Base-by-base conservation (phyloP, 1,140 invertebrate genomes). In the Anastrepha ludens region DNA sequence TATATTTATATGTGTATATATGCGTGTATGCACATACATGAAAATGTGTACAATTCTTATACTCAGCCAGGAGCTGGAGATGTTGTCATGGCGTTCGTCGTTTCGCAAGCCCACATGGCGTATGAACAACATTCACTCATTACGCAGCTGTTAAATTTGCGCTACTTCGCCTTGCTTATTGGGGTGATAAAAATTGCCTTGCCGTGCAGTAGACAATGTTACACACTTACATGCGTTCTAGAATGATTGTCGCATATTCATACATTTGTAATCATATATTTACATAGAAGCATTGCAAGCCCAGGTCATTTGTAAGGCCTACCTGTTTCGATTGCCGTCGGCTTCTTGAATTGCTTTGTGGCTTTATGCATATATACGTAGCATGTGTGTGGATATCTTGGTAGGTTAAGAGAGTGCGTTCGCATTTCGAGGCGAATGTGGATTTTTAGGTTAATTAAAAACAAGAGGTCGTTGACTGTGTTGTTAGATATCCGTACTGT, bases 401-500 rank as follows among this genome's bases (percentile, higher is more conserved):
- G 13, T 47, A 74, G 44, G 41, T 74, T 74, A 11, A 20, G 15
- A 9, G 3, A 81, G 47, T 55, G 74, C 74, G 15, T 81, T 55
- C 47, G 55, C 20, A 81, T 81, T 81, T 81, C 8, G 74, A 44
- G 15, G 6, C 6, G 29, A 81, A 81, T 81, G 47, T 81, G 9
- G 74, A 81, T 81, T 81, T 81, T 81, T 81, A 81, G 74, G 74
- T 81, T 81, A 81, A 81, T 81, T 81, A 81, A 81, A 81, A 81
- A 81, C 47, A 81, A 81, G 47, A 81, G 74, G 50, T 81, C 74
- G 74, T 81, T 81, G 74, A 81, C 74, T 58, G 74, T n/a, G n/a
- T 55, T 81, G 74, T 11, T 50, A 8, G 11, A 55, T 55, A 55
- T 11, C 29, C 29, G 29, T 29, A 29, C 29, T 29, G 29, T 29